Conservation (phyloP, 1,140 invertebrate species). For the Pogonomyrmex californicus region DNA sequence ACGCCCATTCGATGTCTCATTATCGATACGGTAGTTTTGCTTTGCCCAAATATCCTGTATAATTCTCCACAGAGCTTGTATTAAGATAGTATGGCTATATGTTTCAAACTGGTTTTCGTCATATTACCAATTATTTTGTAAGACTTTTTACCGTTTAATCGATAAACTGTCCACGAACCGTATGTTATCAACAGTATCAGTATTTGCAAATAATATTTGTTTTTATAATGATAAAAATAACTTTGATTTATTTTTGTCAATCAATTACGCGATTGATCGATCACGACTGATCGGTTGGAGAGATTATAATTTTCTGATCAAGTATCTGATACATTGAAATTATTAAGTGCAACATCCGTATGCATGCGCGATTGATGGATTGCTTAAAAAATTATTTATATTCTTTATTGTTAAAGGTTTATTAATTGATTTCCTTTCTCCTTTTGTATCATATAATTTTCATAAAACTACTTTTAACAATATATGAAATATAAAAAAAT, state of each 20-base stretch:
- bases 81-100: not conserved
- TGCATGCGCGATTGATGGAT: conserved; percentile 9
- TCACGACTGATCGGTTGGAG: not conserved
- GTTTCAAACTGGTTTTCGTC: conserved; percentile 21
- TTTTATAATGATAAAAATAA: conserved; percentile 25
- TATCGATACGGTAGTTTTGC: conserved; percentile 29
- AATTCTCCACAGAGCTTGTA: not conserved
- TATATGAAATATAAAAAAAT: not conserved
- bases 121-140: not conserved
- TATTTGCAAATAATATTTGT: conserved; percentile 10
- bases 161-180: not conserved
- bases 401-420: not conserved
- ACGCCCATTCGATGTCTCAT: conserved; percentile 39
- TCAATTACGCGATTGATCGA: conserved; percentile 31
- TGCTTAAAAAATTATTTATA: conserved; percentile 11
- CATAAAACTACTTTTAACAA: not conserved
- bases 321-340: conserved; percentile 38
- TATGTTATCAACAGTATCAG: conserved; percentile 3
- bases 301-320: conserved; percentile 27
- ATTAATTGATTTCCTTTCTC: not conserved
- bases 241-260: conserved; percentile 15
- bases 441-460: not conserved
- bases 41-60: not conserved
- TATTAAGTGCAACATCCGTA: conserved; percentile 11
- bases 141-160: conserved; percentile 12